A percentile compares a stretch with the other conserved stretches of the same genome.
Evolutionary conservation across 1,140 invertebrate genomes (phyloP).

Genomic region (Atta colombica): DNA sequence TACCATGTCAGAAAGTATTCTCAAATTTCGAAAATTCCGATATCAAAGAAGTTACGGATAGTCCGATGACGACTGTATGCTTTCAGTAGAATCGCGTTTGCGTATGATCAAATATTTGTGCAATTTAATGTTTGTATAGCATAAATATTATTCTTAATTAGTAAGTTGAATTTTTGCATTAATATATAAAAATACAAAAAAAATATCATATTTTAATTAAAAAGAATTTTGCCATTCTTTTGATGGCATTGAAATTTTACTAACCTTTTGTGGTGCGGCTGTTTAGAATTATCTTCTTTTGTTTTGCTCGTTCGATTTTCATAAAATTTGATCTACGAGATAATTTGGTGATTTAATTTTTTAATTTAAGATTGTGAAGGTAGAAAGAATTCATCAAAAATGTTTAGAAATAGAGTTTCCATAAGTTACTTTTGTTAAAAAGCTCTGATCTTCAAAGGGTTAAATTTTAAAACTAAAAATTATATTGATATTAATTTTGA

Average conservation of each 20-base stretch:
- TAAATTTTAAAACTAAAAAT: background rate
- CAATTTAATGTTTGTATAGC: background rate
- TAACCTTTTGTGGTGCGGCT: background rate
- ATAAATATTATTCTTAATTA: background rate
- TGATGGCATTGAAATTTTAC: background rate
- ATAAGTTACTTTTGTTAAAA: no score
- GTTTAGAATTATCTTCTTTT: no score
- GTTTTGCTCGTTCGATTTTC: no score
- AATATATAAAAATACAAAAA: background rate
- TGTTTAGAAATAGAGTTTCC: no score
- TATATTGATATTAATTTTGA: slow-evolving; percentile 32
- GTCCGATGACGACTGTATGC: background rate
- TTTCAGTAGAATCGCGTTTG: background rate
- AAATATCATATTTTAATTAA: background rate
- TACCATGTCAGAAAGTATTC: slow-evolving; percentile 38
- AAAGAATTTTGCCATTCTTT: background rate
- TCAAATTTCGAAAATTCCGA: slow-evolving; percentile 40
- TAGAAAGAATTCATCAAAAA: no score
- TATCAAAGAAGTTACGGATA: slow-evolving; percentile 20
- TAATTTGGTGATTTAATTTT: no score
- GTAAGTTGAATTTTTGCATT: background rate
- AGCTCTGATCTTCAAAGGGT: no score
- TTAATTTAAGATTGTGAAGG: no score
- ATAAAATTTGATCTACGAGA: no score
- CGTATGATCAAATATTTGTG: background rate